phyloP scores from a whole-genome alignment of 2,797 vertebrate genomes.

The Myotis pilosus region DNA sequence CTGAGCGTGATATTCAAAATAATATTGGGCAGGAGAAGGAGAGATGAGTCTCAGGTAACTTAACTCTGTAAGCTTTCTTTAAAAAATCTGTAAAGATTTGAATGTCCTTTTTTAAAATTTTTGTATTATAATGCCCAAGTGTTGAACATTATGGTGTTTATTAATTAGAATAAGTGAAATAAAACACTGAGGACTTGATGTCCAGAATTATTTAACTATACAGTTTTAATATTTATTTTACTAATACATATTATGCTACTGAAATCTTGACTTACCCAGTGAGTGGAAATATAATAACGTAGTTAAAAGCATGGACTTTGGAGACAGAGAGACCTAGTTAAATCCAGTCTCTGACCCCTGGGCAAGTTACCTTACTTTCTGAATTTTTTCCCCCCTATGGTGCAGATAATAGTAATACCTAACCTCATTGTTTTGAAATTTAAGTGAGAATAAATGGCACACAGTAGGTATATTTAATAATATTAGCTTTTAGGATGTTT shows the following conservation, averaged over 20 bases:
- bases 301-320: neutral
- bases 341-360: neutral
- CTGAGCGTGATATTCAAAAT: neutral
- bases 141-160: neutral
- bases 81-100: neutral
- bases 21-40: neutral
- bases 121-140: neutral
- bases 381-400: neutral
- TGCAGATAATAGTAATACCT: neutral
- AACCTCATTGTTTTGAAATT: conserved; percentile 42
- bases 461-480: neutral
- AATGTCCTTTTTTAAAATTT: neutral
- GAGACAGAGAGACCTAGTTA: neutral
- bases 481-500: neutral
- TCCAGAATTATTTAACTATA: conserved; percentile 26
- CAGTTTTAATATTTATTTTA: neutral
- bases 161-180: conserved; percentile 16
- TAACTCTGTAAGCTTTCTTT: conserved; percentile 9
- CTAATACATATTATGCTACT: neutral
- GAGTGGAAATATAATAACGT: neutral
- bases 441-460: neutral
- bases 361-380: neutral
- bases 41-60: neutral
- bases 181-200: neutral
- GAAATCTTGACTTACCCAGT: neutral